A percentile compares a stretch with the other conserved stretches of the same genome.
phyloP scores from a whole-genome alignment of 2,888 invertebrate species.

The Acanthococcus lagerstroemiae region DNA sequence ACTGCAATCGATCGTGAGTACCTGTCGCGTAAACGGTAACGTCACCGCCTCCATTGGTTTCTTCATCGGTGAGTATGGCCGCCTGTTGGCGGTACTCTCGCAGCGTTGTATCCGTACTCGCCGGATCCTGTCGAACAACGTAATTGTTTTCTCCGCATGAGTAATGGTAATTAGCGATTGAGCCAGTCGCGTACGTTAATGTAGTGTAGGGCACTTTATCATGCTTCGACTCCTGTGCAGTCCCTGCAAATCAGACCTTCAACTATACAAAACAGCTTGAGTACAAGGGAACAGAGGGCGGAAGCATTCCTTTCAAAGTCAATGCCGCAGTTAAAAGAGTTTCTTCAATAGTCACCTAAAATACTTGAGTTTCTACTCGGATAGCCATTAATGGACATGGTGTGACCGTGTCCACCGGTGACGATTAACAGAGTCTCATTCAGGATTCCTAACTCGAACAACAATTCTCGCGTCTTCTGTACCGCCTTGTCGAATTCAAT shows the following conservation, averaged over 20 bases:
- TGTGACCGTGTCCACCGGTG: slow-evolving; percentile 70
- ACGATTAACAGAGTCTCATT: slow-evolving; percentile 59
- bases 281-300: no score
- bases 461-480: slow-evolving; percentile 57
- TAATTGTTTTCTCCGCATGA: slow-evolving; percentile 40
- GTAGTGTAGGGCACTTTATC: slow-evolving; percentile 65
- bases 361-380: slow-evolving; percentile 68
- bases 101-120: slow-evolving; percentile 49
- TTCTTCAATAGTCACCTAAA: slow-evolving; percentile 50
- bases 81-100: slow-evolving; percentile 65
- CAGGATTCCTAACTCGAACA: slow-evolving; percentile 56
- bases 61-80: slow-evolving; percentile 46
- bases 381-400: slow-evolving; percentile 65
- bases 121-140: slow-evolving; percentile 52
- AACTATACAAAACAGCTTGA: no score
- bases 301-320: no score
- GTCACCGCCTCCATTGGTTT: slow-evolving; percentile 35
- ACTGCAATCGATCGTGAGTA: no score
- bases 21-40: slow-evolving; percentile 34
- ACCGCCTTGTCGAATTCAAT: slow-evolving; percentile 64
- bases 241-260: slow-evolving; percentile 45
- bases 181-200: slow-evolving; percentile 66
- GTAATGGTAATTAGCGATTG: slow-evolving; percentile 55
- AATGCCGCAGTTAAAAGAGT: no score
- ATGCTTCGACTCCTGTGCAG: slow-evolving; percentile 52